Conservation (phyloP, 1,140 invertebrate genomes). For the Cydia splendana region DNA sequence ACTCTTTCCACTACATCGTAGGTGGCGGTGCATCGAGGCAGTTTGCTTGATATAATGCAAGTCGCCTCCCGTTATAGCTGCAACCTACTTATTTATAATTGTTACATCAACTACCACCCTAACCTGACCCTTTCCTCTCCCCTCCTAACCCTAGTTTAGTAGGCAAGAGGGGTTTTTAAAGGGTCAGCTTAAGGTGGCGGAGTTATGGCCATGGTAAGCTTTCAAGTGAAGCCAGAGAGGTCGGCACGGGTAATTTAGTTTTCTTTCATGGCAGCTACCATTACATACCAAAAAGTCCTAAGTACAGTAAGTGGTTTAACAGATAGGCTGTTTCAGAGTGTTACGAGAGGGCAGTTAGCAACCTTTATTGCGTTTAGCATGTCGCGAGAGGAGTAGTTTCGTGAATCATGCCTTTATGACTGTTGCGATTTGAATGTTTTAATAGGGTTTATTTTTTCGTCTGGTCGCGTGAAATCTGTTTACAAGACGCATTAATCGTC, state of each 20-base stretch:
- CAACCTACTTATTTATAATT: constrained; percentile 80
- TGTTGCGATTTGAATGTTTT: constrained; percentile 26
- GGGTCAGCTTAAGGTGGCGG: constrained; percentile 52
- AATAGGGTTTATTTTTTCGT: constrained; percentile 19
- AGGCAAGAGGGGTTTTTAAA: not conserved
- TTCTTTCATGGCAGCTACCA: constrained; percentile 63
- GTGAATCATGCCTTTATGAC: constrained; percentile 50
- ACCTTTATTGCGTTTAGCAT: constrained; percentile 71
- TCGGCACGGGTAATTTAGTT: constrained; percentile 75
- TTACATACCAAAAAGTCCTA: not conserved
- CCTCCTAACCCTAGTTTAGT: constrained; percentile 13
- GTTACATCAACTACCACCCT: constrained; percentile 61
- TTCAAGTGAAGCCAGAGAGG: constrained; percentile 68
- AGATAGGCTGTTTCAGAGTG: not conserved
- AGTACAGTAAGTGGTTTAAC: not conserved
- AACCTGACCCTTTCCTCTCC: constrained; percentile 49
- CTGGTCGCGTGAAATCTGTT: constrained; percentile 18
- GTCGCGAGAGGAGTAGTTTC: constrained; percentile 48
- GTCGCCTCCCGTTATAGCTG: constrained; percentile 72
- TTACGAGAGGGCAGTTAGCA: constrained; percentile 49
- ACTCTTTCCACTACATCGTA: constrained; percentile 66
- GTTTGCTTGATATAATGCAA: constrained; percentile 78
- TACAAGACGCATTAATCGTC: constrained; percentile 14
- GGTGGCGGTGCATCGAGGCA: constrained; percentile 74
- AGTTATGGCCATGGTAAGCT: constrained; percentile 61